phyloP scores from a whole-genome alignment of 1,140 invertebrate species.

The Pogonomyrmex barbatus region DNA sequence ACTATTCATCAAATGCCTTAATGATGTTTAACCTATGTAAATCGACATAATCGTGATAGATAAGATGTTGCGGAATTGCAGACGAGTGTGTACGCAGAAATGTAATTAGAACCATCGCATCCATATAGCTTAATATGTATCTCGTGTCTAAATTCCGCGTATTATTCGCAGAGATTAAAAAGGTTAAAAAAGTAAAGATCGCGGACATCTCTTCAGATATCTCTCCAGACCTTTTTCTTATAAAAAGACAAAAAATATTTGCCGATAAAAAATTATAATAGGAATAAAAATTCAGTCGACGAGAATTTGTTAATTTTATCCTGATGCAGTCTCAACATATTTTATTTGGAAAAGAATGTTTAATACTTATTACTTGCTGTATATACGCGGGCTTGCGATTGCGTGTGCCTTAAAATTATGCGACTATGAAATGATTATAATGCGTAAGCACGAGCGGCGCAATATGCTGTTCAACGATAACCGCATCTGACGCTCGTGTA shows the following conservation, averaged over 20 bases:
- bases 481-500: constrained; percentile 29
- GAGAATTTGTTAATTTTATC: neutral
- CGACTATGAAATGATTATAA: constrained; percentile 56
- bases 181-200: neutral
- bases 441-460: constrained; percentile 41
- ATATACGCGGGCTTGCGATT: neutral
- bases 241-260: neutral
- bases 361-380: neutral
- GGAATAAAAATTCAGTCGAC: neutral
- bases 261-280: neutral
- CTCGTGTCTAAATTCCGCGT: constrained; percentile 16
- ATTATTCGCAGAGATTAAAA: neutral
- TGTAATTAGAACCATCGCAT: constrained; percentile 63
- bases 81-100: constrained; percentile 41
- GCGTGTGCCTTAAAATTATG: constrained; percentile 41
- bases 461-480: constrained; percentile 51
- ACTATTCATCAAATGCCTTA: constrained; percentile 56
- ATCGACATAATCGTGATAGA: constrained; percentile 42
- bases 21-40: constrained; percentile 57
- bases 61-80: constrained; percentile 45
- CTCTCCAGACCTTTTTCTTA: neutral
- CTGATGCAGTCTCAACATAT: neutral
- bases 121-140: neutral
- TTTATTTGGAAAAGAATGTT: neutral
- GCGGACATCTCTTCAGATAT: neutral